Base-by-base conservation (phyloP, 2,888 invertebrate genomes). In the Pollenia labialis region DNA sequence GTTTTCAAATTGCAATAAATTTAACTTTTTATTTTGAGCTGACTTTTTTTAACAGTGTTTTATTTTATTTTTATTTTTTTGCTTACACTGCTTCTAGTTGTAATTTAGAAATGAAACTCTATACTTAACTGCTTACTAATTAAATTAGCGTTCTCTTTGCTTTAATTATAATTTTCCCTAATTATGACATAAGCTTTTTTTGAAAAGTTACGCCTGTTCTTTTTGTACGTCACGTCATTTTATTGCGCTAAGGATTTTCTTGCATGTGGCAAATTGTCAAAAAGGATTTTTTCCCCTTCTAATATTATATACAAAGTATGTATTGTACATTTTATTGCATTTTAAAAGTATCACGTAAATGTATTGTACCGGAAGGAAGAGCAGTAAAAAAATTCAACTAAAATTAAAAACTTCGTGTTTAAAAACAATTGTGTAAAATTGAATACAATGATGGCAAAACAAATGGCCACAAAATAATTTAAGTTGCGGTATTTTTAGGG, bases 181-280 rank as follows among this genome's bases (percentile, higher is more conserved):
- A 42, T 3, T 71, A 12, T 52, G 0, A 1, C 10, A 50, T 16
- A 12, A 46, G n/a, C 7, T 50, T 69, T 12, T 12, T 42, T 16
- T 46, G 12, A 12, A 11, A 60, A 60, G 44, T 52, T 23, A 62
- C 23, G 44, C n/a, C 44, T 18, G 60, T 46, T 76, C 4, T 32
- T 32, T 32, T 32, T 32, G 32, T 32, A 12, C 62, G 52, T 62
- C 79, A 80, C 79, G 71, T 42, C 52, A 71, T 80, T 46, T 4
- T 9, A 18, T 48, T 58, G 48, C 60, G 48, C 7, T 7, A 10
- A 62, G n/a, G 2, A 18, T 56, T 69, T 56, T 32, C 4, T 74
- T 74, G 66, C 81, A 66, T 72, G 81, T 48, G 11, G 18, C 74
- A 81, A 50, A 18, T 66, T 72, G 52, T 66, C 44, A 62, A 72